These are phyloP conservation scores for Drosophila tristis DNA, from an alignment of 1,140 invertebrate genomes.

Conservation along the genomic window DNA sequence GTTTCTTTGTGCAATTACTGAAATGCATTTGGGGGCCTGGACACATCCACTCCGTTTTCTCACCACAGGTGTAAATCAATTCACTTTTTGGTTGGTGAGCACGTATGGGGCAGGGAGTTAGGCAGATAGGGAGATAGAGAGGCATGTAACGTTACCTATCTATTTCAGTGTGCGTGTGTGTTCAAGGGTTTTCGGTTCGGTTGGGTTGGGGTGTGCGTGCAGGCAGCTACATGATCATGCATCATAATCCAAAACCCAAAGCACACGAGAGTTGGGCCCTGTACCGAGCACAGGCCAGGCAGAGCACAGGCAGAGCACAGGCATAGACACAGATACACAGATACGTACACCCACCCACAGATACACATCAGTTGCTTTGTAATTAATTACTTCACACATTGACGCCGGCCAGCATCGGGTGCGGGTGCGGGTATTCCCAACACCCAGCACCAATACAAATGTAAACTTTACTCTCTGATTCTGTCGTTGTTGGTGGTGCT, in stretches of 20 bases:
- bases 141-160: slow-evolving; percentile 52
- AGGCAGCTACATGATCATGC: slow-evolving; percentile 75
- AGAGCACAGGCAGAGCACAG: slow-evolving; percentile 13
- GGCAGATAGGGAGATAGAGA: no score
- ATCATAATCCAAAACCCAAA: slow-evolving; percentile 77
- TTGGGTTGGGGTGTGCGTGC: slow-evolving; percentile 61
- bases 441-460: slow-evolving; percentile 40
- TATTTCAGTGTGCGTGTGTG: slow-evolving; percentile 20
- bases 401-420: slow-evolving; percentile 65
- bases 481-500: slow-evolving; percentile 14
- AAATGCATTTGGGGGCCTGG: slow-evolving; percentile 48
- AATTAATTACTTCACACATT: slow-evolving; percentile 83
- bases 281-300: no score
- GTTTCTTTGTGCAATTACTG: slow-evolving; percentile 40
- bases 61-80: slow-evolving; percentile 76
- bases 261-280: slow-evolving; percentile 7
- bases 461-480: slow-evolving; percentile 67
- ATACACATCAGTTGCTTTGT: slow-evolving; percentile 81
- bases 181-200: slow-evolving; percentile 22
- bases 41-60: slow-evolving; percentile 22
- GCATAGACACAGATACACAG: slow-evolving; percentile 10
- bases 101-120: no score
- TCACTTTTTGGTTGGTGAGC: slow-evolving; percentile 47
- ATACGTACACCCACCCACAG: slow-evolving; percentile 44
- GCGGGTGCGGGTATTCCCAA: slow-evolving; percentile 45